A percentile compares a stretch with the other conserved stretches of the same genome.
phyloP scores from a whole-genome alignment of 2,113 vertebrate genomes.

The Octodon degus region DNA sequence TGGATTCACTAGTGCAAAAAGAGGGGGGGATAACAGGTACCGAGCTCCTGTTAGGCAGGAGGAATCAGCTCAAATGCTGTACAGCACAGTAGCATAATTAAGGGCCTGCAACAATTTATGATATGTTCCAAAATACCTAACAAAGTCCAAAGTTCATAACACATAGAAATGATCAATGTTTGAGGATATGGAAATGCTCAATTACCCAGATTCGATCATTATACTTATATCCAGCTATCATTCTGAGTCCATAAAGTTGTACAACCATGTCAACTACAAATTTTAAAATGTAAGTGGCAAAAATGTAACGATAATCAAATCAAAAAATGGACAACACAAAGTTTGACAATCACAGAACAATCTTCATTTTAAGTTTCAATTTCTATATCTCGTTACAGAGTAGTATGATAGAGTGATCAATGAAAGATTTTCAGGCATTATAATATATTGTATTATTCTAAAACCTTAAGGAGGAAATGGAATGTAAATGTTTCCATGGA shows the following conservation, averaged over 20 bases:
- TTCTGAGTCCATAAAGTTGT: background rate
- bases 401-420: background rate
- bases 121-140: background rate
- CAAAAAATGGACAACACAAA: slow-evolving; percentile 16
- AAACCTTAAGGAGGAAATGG: slow-evolving; percentile 37
- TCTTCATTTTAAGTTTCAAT: slow-evolving; percentile 30
- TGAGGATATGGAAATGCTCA: background rate
- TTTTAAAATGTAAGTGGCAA: background rate
- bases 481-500: slow-evolving; percentile 43
- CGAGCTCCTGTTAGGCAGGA: background rate
- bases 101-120: background rate
- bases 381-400: slow-evolving; percentile 11
- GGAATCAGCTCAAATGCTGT: background rate
- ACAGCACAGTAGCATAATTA: background rate
- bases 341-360: background rate
- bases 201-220: background rate
- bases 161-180: background rate
- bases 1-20: background rate
- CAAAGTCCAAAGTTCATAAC: background rate
- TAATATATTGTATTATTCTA: slow-evolving; percentile 11
- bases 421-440: slow-evolving; percentile 50
- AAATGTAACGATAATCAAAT: background rate
- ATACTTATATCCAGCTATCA: background rate
- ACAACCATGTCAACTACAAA: background rate
- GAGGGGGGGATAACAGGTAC: background rate